These are phyloP conservation scores for Agonopterix arenella DNA, from an alignment of 2,888 invertebrate genomes.

Conservation along the genomic window DNA sequence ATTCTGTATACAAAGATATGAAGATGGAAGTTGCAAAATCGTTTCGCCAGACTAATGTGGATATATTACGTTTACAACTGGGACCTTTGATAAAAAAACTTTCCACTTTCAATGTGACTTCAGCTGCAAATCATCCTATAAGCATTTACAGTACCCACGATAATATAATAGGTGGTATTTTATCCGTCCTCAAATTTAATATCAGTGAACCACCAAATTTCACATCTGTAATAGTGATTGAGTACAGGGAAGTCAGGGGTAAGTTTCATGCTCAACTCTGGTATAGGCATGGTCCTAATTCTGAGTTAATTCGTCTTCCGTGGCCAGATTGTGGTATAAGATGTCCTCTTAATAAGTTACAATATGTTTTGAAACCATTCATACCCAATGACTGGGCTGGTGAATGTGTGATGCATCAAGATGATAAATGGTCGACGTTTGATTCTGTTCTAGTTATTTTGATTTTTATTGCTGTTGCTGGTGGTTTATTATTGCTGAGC, in stretches of 20 bases:
- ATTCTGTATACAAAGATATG: slow-evolving; percentile 3
- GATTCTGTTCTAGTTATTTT: too few relatives aligned
- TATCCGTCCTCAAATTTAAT: slow-evolving; percentile 7
- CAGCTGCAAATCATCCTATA: slow-evolving; percentile 1
- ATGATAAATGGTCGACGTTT: too few relatives aligned
- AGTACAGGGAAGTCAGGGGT: slow-evolving; percentile 4
- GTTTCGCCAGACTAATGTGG: neutral
- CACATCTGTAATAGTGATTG: slow-evolving; percentile 7
- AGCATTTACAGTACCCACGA: slow-evolving; percentile 13
- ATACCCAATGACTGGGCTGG: slow-evolving; percentile 10
- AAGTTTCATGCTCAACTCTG: slow-evolving; percentile 8
- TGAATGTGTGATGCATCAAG: slow-evolving; percentile 1
- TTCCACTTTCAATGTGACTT: neutral
- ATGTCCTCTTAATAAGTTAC: slow-evolving; percentile 8
- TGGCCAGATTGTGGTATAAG: slow-evolving; percentile 6
- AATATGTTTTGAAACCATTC: slow-evolving; percentile 2
- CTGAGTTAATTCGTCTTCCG: slow-evolving; percentile 1
- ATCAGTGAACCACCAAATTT: slow-evolving; percentile 8
- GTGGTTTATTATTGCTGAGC: too few relatives aligned
- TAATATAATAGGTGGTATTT: slow-evolving; percentile 6
- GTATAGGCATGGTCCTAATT: slow-evolving; percentile 7
- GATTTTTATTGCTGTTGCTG: too few relatives aligned
- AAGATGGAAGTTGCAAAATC: slow-evolving; percentile 3
- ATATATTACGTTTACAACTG: slow-evolving; percentile 6
- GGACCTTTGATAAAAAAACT: slow-evolving; percentile 9